These are phyloP conservation scores for Pemphigus obesinymphae DNA, from an alignment of 1,140 invertebrate species.

Conservation along the genomic window DNA sequence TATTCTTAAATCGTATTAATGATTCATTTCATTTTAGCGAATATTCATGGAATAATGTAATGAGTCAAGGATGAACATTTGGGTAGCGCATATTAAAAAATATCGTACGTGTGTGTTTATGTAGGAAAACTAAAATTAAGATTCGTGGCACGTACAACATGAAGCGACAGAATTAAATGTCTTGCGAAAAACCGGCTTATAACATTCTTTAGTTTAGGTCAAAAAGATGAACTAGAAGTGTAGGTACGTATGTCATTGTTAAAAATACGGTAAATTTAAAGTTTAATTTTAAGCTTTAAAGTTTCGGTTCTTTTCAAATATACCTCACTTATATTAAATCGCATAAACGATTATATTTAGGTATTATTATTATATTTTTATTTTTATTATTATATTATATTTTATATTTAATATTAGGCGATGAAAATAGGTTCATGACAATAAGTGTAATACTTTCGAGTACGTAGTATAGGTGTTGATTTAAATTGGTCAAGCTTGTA, in stretches of 20 bases:
- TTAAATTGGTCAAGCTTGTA: no score
- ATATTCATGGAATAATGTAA: constrained; percentile 9
- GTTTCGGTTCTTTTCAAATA: background rate
- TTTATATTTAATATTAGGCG: no score
- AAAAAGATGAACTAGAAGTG: background rate
- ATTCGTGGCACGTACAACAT: background rate
- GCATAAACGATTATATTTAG: no score
- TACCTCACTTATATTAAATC: background rate
- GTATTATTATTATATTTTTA: no score
- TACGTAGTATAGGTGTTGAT: no score
- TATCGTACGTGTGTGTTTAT: background rate
- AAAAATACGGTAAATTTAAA: background rate
- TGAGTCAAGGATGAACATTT: constrained; percentile 26
- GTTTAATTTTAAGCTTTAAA: background rate
- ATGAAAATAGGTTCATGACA: no score
- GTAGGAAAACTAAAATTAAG: background rate
- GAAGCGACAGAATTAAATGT: background rate
- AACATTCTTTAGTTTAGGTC: background rate
- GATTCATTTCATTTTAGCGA: background rate
- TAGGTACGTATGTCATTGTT: background rate
- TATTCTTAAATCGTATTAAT: background rate
- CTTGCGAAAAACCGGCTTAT: background rate
- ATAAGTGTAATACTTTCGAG: no score
- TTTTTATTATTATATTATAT: no score
- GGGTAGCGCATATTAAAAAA: background rate